A percentile compares a stretch with the other conserved stretches of the same genome.
Evolutionary conservation across 2,888 invertebrate genomes (phyloP).

Genomic region (Xestobium rufovillosum): DNA sequence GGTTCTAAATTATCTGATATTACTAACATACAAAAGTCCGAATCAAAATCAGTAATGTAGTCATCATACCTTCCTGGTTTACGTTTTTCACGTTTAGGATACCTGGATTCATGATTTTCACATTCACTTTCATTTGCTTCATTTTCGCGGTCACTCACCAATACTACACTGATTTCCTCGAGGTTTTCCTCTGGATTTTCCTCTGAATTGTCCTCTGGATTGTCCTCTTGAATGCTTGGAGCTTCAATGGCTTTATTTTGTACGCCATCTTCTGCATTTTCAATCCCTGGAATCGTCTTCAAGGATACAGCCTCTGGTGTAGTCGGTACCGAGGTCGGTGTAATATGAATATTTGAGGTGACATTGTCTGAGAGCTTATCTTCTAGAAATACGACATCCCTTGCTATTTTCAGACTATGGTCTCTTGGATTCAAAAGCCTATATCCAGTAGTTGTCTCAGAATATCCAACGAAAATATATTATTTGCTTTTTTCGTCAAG

Average conservation of each 20-base stretch:
- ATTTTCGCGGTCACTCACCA: not conserved
- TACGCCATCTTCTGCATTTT: no score
- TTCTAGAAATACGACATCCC: constrained; percentile 22
- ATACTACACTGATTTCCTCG: not conserved
- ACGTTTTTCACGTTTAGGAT: constrained; percentile 8
- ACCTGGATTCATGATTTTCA: no score
- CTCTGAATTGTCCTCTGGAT: no score
- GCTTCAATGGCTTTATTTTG: no score
- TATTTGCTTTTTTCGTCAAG: constrained; percentile 10
- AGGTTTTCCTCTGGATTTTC: not conserved
- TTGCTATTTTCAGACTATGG: constrained; percentile 14
- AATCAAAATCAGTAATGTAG: constrained; percentile 11
- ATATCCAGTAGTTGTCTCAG: constrained; percentile 15
- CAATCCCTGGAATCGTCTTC: not conserved
- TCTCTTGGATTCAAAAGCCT: constrained; percentile 16
- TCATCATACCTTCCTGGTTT: constrained; percentile 11
- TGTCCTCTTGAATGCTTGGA: not conserved
- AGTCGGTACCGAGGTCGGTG: not conserved
- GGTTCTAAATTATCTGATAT: constrained; percentile 10
- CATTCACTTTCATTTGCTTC: not conserved
- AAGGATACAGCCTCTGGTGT: not conserved
- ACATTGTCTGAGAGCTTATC: no score
- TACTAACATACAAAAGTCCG: constrained; percentile 8
- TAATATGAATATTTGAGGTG: no score
- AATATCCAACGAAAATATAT: not conserved